Conservation (phyloP, 2,797 vertebrate genomes). For the Cephalopachus bancanus region DNA sequence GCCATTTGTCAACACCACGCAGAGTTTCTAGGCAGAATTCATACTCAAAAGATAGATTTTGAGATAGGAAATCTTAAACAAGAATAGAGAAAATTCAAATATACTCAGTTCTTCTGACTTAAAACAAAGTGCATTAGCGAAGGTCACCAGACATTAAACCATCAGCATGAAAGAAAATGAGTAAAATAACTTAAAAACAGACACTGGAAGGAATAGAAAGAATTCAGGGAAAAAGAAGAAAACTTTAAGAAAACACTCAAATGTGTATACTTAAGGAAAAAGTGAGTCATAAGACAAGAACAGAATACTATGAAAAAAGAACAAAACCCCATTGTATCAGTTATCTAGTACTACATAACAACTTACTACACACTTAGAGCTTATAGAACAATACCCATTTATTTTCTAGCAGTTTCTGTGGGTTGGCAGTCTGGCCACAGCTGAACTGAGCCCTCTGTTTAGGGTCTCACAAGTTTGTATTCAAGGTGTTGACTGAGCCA, state of each 20-base stretch:
- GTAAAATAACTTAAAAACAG: background rate
- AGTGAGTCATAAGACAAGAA: background rate
- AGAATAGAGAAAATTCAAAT: background rate
- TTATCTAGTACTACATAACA: background rate
- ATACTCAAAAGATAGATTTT: background rate
- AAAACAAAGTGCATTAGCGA: background rate
- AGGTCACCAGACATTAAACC: background rate
- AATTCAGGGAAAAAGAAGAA: slow-evolving; percentile 14
- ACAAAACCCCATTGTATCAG: background rate
- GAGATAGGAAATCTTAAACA: background rate
- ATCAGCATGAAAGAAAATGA: background rate
- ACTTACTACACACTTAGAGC: background rate
- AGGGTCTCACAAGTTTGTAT: background rate
- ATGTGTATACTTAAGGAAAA: background rate
- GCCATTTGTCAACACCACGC: background rate
- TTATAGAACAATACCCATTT: background rate
- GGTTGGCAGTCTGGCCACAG: background rate
- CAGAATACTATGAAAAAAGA: background rate
- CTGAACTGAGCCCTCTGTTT: background rate
- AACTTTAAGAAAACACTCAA: background rate
- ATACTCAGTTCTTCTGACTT: background rate
- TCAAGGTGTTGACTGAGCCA: background rate
- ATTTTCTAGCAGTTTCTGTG: background rate
- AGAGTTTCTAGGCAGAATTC: slow-evolving; percentile 3
- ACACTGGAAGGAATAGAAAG: background rate